Evolutionary conservation across 2,888 invertebrate species (phyloP), one percentile per base, ranked within the genome.

Genomic region (Caradrina kadenii): DNA sequence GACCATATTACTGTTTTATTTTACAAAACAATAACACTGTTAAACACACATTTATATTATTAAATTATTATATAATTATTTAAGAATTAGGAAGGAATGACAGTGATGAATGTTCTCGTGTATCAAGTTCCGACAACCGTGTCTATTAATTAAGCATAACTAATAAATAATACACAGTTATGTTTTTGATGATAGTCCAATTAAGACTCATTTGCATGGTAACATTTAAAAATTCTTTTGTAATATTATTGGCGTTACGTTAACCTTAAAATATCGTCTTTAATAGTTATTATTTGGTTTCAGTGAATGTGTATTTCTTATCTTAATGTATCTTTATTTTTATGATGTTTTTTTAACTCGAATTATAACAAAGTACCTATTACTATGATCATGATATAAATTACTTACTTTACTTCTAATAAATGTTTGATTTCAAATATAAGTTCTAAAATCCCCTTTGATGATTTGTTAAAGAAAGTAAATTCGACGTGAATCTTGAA

Each of bases 101-200:
- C 71, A 73, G 60, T 79, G 84, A 82, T 84, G 59, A 61, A 84
- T 80, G 68, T 19, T 52, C 15, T n/a, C 45, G 11, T 80, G 66
- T 72, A 58, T 74, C 26, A 55, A 65, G 62, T 84, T 84, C 83
- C 83, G 85, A 84, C 80, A 84, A 73, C 65, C 26, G 11, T 73
- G 75, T 82, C 58, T 71, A 79, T 71, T 77, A 73, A 82, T 79
- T 80, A 77, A 80, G 31, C 55, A 61, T 66, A 54, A 42, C 58
- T 55, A 71, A 80, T 84, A 82, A 84, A 84, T 84, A 82, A 82
- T 79, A 75, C 26, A 76, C 70, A 77, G 76, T 82, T 84, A 82
- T 58, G 61, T 72, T 76, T 70, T 62, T 53, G 71, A 80, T 76
- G 82, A 80, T 84, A 80, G 74, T 49, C 84, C 82, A 83, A 84